These are phyloP conservation scores for Petrolisthes cinctipes DNA, from an alignment of 2,888 invertebrate genomes.

Conservation along the genomic window DNA sequence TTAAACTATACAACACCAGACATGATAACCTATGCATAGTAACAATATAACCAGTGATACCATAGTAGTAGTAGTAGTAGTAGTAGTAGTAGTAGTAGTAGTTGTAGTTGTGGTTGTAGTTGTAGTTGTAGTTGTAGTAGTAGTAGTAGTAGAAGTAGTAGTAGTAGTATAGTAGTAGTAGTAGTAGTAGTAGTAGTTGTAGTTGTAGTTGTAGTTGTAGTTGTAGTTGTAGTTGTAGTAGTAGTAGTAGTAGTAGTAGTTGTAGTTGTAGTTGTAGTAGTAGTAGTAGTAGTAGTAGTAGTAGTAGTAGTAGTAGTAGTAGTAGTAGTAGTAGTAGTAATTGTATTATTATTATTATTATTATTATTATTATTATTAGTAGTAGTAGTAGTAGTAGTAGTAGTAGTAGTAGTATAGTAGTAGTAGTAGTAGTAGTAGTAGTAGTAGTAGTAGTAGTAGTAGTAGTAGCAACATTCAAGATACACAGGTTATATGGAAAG, in stretches of 20 bases:
- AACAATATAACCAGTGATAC: too few relatives aligned
- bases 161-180: too few relatives aligned
- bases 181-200: background rate
- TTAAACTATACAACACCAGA: background rate
- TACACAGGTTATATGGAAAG: background rate
- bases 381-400: too few relatives aligned
- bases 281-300: conserved; percentile 8
- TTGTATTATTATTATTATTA: too few relatives aligned
- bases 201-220: background rate
- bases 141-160: background rate
- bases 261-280: background rate
- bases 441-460: conserved; percentile 32
- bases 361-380: too few relatives aligned
- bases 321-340: conserved; percentile 29
- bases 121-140: background rate
- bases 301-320: conserved; percentile 34
- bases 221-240: background rate
- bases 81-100: conserved; percentile 34
- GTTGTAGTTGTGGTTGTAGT: too few relatives aligned
- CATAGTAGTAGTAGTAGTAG: conserved; percentile 36
- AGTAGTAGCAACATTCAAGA: conserved; percentile 13
- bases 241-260: background rate
- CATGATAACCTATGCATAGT: too few relatives aligned
- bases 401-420: too few relatives aligned
- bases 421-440: conserved; percentile 37